A percentile compares a stretch with the other conserved stretches of the same genome.
Evolutionary conservation across 1,140 invertebrate species (phyloP).

Genomic region (Bombus waltoni): DNA sequence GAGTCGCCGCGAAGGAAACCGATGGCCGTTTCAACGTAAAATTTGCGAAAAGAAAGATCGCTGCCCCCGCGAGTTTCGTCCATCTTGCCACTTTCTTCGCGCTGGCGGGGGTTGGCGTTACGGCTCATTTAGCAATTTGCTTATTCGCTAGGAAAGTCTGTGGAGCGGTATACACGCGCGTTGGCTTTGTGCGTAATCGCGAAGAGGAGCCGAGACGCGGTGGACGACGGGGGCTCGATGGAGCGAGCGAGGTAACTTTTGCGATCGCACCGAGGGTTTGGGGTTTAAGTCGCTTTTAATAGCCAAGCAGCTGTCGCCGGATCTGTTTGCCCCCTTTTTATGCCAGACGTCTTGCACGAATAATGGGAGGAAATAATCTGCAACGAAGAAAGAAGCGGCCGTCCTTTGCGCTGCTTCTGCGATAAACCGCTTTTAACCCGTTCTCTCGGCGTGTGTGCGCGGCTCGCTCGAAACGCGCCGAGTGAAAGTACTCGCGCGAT

Average conservation of each 20-base stretch:
- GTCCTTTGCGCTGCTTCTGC: constrained; percentile 49
- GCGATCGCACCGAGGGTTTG: constrained; percentile 57
- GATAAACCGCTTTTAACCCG: constrained; percentile 60
- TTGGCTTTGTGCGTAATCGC: constrained; percentile 55
- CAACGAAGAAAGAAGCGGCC: constrained; percentile 49
- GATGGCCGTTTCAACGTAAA: not conserved
- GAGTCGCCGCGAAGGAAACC: too few species aligned
- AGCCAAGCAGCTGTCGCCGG: constrained; percentile 69
- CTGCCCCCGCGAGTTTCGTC: too few species aligned
- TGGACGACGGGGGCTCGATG: not conserved
- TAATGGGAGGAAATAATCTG: constrained; percentile 68
- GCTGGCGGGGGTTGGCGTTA: constrained; percentile 44
- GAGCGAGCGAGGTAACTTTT: constrained; percentile 50
- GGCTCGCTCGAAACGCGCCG: too few species aligned
- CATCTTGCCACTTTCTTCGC: not conserved
- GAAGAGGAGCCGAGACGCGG: constrained; percentile 13
- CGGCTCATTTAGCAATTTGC: constrained; percentile 74
- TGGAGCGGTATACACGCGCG: constrained; percentile 17
- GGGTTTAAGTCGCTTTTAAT: constrained; percentile 71
- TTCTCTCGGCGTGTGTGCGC: not conserved
- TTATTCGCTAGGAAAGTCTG: constrained; percentile 59
- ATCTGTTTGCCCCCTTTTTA: constrained; percentile 66
- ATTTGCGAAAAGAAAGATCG: not conserved
- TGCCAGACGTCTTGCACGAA: constrained; percentile 65
- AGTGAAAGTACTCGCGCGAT: constrained; percentile 19